These are phyloP conservation scores for Bergia sp. DNA, from an alignment of 92 coral and sea anemone genomes.

Conservation along the genomic window DNA sequence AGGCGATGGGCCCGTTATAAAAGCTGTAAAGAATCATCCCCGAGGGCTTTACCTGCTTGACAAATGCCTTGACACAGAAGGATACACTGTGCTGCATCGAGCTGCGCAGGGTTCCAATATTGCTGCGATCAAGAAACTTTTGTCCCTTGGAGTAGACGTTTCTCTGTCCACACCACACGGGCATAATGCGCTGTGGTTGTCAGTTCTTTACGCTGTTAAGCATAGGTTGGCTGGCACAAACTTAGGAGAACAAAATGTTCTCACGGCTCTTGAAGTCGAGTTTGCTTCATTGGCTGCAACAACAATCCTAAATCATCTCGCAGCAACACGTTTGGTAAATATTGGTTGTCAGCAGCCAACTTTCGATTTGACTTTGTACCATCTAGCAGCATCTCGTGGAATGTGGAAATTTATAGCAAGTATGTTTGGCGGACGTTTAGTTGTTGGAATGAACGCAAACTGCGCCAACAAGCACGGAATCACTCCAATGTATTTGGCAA, in stretches of 20 bases:
- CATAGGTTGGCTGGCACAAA: neutral
- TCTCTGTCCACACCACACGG: slow-evolving; percentile 7
- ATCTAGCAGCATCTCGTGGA: slow-evolving; percentile 78
- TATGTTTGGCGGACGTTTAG: slow-evolving; percentile 37
- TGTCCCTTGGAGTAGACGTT: slow-evolving; percentile 41
- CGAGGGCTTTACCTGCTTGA: slow-evolving; percentile 33
- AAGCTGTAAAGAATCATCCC: slow-evolving; percentile 48
- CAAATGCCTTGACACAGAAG: slow-evolving; percentile 56
- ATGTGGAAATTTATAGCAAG: slow-evolving; percentile 42
- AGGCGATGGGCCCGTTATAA: slow-evolving; percentile 43
- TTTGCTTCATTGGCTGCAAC: slow-evolving; percentile 42
- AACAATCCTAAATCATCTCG: slow-evolving; percentile 31
- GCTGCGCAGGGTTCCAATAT: slow-evolving; percentile 70
- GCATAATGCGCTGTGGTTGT: slow-evolving; percentile 28
- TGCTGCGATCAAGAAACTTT: slow-evolving; percentile 46
- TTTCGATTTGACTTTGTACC: slow-evolving; percentile 57
- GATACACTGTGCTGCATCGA: slow-evolving; percentile 60
- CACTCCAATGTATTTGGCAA: slow-evolving; percentile 74
- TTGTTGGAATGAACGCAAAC: slow-evolving; percentile 42
- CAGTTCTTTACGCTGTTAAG: slow-evolving; percentile 41
- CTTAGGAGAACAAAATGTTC: neutral
- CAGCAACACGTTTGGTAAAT: slow-evolving; percentile 20
- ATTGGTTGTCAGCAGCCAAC: slow-evolving; percentile 24
- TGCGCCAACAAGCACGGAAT: slow-evolving; percentile 66
- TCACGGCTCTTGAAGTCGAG: slow-evolving; percentile 49